phyloP scores from a whole-genome alignment of 2,797 vertebrate genomes.

The Rhinophrynus dorsalis region DNA sequence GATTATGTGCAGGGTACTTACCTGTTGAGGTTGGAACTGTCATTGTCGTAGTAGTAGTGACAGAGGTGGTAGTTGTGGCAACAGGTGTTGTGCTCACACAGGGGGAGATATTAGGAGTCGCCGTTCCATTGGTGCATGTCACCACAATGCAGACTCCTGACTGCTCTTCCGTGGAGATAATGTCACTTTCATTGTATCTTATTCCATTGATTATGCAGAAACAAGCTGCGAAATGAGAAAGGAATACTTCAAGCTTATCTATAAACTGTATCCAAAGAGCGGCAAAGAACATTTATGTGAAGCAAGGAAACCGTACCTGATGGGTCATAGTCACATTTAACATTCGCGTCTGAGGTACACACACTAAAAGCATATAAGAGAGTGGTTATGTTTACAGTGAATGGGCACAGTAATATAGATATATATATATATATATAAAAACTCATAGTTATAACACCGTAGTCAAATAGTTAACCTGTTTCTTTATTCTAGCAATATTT shows the following conservation, averaged over 20 bases:
- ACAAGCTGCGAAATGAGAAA: constrained; percentile 23
- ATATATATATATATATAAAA: too few relatives aligned
- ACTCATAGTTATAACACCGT: too few relatives aligned
- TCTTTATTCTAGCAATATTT: too few relatives aligned
- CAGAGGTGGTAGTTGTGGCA: not conserved
- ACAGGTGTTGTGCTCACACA: accelerated
- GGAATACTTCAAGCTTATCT: not conserved
- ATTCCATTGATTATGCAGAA: constrained; percentile 52
- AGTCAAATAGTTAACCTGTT: too few relatives aligned
- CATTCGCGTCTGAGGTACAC: constrained; percentile 44
- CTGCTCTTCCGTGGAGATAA: constrained; percentile 16
- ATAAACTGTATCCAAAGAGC: not conserved
- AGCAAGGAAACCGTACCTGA: constrained; percentile 10
- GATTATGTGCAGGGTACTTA: too few relatives aligned
- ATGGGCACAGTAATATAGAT: too few relatives aligned
- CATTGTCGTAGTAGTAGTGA: not conserved
- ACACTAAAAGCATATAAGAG: too few relatives aligned
- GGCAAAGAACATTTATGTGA: too few relatives aligned
- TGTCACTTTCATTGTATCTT: not conserved
- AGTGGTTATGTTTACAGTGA: too few relatives aligned
- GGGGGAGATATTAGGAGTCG: not conserved
- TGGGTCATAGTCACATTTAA: constrained; percentile 35
- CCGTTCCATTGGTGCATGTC: constrained; percentile 54
- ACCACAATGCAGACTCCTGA: constrained; percentile 17
- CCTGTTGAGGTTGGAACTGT: not conserved